Conservation (phyloP, 2,888 invertebrate genomes). For the Cantharis flavilabris region DNA sequence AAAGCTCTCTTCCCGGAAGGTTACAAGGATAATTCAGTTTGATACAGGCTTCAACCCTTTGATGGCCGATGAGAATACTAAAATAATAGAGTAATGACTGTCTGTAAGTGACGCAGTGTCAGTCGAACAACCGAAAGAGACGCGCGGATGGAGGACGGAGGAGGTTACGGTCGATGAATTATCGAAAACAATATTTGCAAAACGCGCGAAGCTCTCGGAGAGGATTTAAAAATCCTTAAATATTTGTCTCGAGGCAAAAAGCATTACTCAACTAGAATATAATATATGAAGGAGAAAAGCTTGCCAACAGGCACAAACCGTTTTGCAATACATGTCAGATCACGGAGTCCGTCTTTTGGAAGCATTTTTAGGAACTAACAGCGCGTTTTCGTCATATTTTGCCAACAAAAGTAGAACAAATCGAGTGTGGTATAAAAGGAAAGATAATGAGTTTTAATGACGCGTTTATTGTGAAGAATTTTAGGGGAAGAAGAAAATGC, state of each 20-base stretch:
- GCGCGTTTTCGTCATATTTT: neutral
- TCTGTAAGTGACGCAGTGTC: slow-evolving; percentile 7
- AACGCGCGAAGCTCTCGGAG: slow-evolving; percentile 26
- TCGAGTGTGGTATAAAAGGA: neutral
- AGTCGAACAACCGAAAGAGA: slow-evolving; percentile 21
- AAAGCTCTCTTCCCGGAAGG: slow-evolving; percentile 28
- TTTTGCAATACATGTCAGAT: slow-evolving; percentile 27
- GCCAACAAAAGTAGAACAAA: neutral
- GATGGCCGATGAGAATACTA: slow-evolving; percentile 28
- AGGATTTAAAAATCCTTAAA: slow-evolving; percentile 38
- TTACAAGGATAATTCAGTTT: slow-evolving; percentile 35
- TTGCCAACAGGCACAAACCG: slow-evolving; percentile 32
- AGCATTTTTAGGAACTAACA: neutral
- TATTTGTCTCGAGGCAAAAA: slow-evolving; percentile 41
- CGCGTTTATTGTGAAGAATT: slow-evolving; percentile 46
- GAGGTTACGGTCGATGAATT: slow-evolving; percentile 13
- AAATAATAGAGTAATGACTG: slow-evolving; percentile 31
- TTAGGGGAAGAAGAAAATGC: slow-evolving; percentile 37
- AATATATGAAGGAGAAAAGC: slow-evolving; percentile 38
- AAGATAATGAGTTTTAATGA: slow-evolving; percentile 48
- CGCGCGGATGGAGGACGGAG: slow-evolving; percentile 6
- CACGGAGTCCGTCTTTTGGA: neutral
- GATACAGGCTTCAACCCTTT: slow-evolving; percentile 34
- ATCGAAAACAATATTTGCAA: slow-evolving; percentile 11
- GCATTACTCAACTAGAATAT: slow-evolving; percentile 43